These are phyloP conservation scores for Morpho helenor DNA, from an alignment of 2,888 invertebrate genomes.

Conservation along the genomic window DNA sequence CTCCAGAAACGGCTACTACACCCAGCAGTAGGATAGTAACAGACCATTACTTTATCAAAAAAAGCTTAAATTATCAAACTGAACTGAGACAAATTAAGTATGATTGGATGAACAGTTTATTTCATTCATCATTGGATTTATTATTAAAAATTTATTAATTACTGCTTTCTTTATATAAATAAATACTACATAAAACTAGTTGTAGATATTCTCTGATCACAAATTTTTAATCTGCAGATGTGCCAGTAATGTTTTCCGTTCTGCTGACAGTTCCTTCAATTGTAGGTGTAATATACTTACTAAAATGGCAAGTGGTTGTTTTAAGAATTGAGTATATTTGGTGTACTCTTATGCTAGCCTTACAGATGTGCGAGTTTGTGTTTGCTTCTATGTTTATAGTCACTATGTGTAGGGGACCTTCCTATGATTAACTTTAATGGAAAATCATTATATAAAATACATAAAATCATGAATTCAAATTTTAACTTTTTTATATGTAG, in stretches of 20 bases:
- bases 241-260: slow-evolving; percentile 90
- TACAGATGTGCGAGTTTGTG: slow-evolving; percentile 89
- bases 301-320: slow-evolving; percentile 92
- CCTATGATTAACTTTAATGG: slow-evolving; percentile 65
- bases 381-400: slow-evolving; percentile 88
- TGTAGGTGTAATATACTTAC: slow-evolving; percentile 90
- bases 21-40: neutral
- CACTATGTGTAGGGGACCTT: slow-evolving; percentile 80
- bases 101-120: too few species aligned
- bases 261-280: slow-evolving; percentile 91
- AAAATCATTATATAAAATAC: neutral
- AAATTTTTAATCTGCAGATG: slow-evolving; percentile 73
- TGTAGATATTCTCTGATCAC: too few species aligned
- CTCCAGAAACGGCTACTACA: neutral
- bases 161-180: too few species aligned
- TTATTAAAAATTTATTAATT: too few species aligned
- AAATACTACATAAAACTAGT: too few species aligned
- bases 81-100: neutral
- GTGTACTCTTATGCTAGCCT: slow-evolving; percentile 89
- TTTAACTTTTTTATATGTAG: too few species aligned
- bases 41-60: neutral
- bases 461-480: too few species aligned
- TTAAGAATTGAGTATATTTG: slow-evolving; percentile 93
- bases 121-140: too few species aligned
- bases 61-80: neutral